Evolutionary conservation across 2,888 invertebrate genomes (phyloP).

Genomic region (Acrocyrtus sp.): DNA sequence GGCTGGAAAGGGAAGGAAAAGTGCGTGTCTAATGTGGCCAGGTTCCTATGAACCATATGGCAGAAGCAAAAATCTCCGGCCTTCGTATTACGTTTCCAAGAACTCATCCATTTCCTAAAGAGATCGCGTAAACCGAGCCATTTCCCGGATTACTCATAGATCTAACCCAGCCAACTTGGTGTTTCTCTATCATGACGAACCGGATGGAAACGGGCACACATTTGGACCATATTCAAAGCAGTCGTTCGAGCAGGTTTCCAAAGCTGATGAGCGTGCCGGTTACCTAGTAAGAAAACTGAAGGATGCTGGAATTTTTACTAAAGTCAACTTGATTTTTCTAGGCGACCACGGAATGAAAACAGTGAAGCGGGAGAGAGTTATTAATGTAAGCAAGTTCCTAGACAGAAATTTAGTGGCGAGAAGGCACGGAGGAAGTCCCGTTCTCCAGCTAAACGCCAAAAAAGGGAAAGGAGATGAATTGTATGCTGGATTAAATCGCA

Average conservation of each 20-base stretch:
- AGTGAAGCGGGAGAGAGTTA: slow-evolving; percentile 70
- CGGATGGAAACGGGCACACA: slow-evolving; percentile 68
- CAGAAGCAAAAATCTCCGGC: slow-evolving; percentile 68
- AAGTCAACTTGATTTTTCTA: slow-evolving; percentile 74
- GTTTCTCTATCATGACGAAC: slow-evolving; percentile 77
- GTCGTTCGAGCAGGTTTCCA: slow-evolving; percentile 63
- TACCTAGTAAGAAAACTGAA: slow-evolving; percentile 70
- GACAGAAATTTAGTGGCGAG: slow-evolving; percentile 67
- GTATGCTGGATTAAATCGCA: slow-evolving; percentile 67
- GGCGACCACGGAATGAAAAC: slow-evolving; percentile 79
- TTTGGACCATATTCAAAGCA: slow-evolving; percentile 70
- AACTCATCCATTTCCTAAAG: slow-evolving; percentile 54
- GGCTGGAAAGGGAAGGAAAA: slow-evolving; percentile 69
- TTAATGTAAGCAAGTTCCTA: slow-evolving; percentile 71
- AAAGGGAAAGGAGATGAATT: slow-evolving; percentile 66
- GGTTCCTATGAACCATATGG: slow-evolving; percentile 71
- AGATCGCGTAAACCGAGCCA: slow-evolving; percentile 71
- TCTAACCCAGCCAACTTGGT: slow-evolving; percentile 75
- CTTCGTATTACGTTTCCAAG: slow-evolving; percentile 66
- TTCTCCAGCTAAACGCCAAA: slow-evolving; percentile 72
- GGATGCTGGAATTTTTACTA: slow-evolving; percentile 68
- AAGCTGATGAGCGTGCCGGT: slow-evolving; percentile 68
- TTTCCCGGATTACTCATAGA: slow-evolving; percentile 72
- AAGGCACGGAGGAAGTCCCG: slow-evolving; percentile 71
- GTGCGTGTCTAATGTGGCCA: slow-evolving; percentile 79